Evolutionary conservation across 2,113 vertebrate genomes (phyloP).

Genomic region (Recurvirostra avosetta): DNA sequence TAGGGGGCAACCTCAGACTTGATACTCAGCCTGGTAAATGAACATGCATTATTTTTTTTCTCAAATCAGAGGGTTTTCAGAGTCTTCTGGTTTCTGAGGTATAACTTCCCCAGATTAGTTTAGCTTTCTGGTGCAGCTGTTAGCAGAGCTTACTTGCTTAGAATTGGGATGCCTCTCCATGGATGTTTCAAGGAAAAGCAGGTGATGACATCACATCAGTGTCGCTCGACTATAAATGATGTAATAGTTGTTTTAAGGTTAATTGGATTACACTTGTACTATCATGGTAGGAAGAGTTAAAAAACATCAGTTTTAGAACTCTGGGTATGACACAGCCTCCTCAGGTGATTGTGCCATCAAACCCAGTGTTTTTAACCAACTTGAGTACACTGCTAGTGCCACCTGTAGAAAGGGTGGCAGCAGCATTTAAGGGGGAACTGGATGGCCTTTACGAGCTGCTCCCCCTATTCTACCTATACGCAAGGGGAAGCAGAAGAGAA

Average conservation of each 20-base stretch:
- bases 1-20: not conserved
- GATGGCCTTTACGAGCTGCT: not conserved
- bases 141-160: not conserved
- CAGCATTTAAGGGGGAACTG: accelerated
- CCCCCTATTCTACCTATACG: accelerated
- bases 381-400: not conserved
- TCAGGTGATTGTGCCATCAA: not conserved
- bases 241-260: not conserved
- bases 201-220: not conserved
- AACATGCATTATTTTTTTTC: not conserved
- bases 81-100: not conserved
- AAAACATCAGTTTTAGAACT: not conserved
- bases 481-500: not conserved
- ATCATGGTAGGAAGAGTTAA: not conserved
- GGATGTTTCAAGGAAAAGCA: not conserved
- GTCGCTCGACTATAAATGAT: not conserved
- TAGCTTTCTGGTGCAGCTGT: not conserved
- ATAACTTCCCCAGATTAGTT: not conserved
- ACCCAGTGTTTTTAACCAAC: not conserved
- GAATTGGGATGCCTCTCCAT: not conserved
- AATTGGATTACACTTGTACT: not conserved
- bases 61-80: not conserved
- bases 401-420: not conserved
- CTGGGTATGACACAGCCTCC: not conserved
- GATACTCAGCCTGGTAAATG: not conserved